A percentile compares a stretch with the other conserved stretches of the same genome.
Evolutionary conservation across 2,888 invertebrate genomes (phyloP).

Genomic region (Biston betularia): DNA sequence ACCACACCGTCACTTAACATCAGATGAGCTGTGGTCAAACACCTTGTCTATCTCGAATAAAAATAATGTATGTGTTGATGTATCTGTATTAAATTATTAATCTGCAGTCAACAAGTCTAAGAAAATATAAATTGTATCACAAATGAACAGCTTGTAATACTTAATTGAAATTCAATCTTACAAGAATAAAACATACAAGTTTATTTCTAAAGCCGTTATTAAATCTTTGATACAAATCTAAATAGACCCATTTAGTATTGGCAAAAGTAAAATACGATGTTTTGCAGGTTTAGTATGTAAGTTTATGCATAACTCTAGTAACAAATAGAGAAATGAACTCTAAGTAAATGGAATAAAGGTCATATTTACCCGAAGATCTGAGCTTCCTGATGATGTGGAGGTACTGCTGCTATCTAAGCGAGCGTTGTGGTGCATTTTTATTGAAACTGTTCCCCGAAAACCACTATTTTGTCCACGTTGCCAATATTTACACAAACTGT

Average conservation of each 20-base stretch:
- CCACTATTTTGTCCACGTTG: slow-evolving; percentile 30
- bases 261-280: slow-evolving; percentile 20
- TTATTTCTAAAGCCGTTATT: slow-evolving; percentile 11
- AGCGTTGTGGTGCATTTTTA: slow-evolving; percentile 64
- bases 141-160: background rate
- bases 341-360: slow-evolving; percentile 11
- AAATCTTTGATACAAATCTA: slow-evolving; percentile 26
- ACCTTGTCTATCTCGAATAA: too few species aligned
- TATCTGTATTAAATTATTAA: too few species aligned
- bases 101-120: background rate
- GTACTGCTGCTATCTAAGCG: slow-evolving; percentile 70
- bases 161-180: slow-evolving; percentile 4
- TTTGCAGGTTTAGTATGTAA: slow-evolving; percentile 6
- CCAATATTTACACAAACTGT: slow-evolving; percentile 19
- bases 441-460: slow-evolving; percentile 20
- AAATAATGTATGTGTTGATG: too few species aligned
- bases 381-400: slow-evolving; percentile 76
- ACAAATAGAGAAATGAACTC: slow-evolving; percentile 4
- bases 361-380: slow-evolving; percentile 74
- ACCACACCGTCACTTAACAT: too few species aligned
- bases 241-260: slow-evolving; percentile 15
- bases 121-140: background rate
- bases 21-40: too few species aligned
- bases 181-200: slow-evolving; percentile 5
- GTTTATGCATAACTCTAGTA: slow-evolving; percentile 14